These are phyloP conservation scores for Brachionus sp. DNA, from an alignment of 1,140 invertebrate genomes.

Conservation along the genomic window DNA sequence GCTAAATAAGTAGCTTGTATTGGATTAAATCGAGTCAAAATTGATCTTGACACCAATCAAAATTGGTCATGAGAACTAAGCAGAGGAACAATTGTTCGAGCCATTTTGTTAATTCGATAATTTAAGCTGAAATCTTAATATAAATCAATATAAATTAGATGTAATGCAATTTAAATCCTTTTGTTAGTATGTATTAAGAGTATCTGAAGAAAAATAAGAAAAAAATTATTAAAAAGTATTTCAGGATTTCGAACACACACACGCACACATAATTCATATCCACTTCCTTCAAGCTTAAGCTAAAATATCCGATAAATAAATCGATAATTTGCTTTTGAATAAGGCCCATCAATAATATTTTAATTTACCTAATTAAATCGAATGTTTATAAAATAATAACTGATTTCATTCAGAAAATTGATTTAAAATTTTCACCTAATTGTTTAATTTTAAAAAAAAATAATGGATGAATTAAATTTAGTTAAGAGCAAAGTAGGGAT, in stretches of 20 bases:
- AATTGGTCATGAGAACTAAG: neutral
- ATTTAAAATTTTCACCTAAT: neutral
- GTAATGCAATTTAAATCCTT: neutral
- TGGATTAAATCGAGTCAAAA: neutral
- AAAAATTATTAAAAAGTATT: neutral
- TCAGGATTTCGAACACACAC: neutral
- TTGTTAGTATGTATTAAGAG: neutral
- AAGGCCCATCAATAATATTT: neutral
- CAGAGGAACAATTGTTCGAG: neutral
- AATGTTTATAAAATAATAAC: neutral
- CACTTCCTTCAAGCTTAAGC: neutral
- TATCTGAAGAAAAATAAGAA: neutral
- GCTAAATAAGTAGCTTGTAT: no score
- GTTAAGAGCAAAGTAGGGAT: neutral
- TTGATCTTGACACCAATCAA: neutral
- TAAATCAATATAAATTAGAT: constrained; percentile 3
- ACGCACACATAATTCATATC: constrained; percentile 7
- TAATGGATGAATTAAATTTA: neutral
- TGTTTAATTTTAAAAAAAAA: neutral
- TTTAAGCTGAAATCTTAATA: neutral
- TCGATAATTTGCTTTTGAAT: neutral
- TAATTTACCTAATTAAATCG: neutral
- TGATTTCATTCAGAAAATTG: neutral
- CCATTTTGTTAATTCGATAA: neutral
- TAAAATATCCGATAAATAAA: neutral